These are phyloP conservation scores for Dysdera silvatica DNA, from an alignment of 1,140 invertebrate species.

Conservation along the genomic window DNA sequence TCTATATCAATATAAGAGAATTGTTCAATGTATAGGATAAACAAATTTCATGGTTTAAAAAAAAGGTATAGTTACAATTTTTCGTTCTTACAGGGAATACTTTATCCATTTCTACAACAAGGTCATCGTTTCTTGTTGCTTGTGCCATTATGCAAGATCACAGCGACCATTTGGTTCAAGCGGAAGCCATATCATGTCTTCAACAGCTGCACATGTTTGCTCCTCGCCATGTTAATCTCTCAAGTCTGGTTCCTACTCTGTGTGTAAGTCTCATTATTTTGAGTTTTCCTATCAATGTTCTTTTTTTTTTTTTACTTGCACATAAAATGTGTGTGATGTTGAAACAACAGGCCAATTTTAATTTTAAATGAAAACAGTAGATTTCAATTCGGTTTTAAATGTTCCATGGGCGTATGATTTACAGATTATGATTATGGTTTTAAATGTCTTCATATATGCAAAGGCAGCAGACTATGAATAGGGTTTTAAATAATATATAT, in stretches of 20 bases:
- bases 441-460: neutral
- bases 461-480: neutral
- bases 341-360: neutral
- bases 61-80: too few relatives aligned
- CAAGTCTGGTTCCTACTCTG: conserved; percentile 81
- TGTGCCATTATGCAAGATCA: conserved; percentile 92
- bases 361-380: neutral
- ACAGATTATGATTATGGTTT: too few relatives aligned
- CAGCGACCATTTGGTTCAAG: conserved; percentile 78
- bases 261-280: conserved; percentile 69
- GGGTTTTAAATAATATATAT: neutral
- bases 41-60: too few relatives aligned
- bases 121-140: conserved; percentile 64
- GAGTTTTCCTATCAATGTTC: neutral
- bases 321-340: neutral
- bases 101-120: conserved; percentile 57
- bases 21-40: neutral
- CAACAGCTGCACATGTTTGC: conserved; percentile 98
- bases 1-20: neutral
- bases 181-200: conserved; percentile 89
- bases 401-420: too few relatives aligned
- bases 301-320: conserved; percentile 8
- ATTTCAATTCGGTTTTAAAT: too few relatives aligned
- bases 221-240: conserved; percentile 84
- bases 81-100: conserved; percentile 58